These are phyloP conservation scores for Orchestes rusci DNA, from an alignment of 2,888 invertebrate species.

Conservation along the genomic window DNA sequence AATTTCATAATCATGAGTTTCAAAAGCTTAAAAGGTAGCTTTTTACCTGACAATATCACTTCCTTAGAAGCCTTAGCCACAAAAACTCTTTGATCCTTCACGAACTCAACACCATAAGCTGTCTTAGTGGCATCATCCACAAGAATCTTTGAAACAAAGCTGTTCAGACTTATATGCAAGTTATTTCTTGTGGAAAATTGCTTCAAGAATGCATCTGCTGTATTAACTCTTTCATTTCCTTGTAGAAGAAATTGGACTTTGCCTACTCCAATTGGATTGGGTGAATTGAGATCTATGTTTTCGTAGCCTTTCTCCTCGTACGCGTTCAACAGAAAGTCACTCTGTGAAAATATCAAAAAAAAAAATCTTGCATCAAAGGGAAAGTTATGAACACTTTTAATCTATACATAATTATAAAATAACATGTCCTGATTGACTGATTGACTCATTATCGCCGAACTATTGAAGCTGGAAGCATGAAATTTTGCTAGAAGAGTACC, in stretches of 20 bases:
- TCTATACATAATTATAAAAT: too few relatives aligned
- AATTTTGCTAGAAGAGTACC: too few relatives aligned
- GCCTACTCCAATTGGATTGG: conserved; percentile 1
- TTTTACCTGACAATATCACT: conserved; percentile 17
- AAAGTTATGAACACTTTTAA: too few relatives aligned
- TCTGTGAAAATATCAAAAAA: too few relatives aligned
- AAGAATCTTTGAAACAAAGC: conserved; percentile 11
- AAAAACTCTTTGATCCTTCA: conserved; percentile 7
- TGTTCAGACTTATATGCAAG: conserved; percentile 9
- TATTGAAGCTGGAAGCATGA: too few relatives aligned
- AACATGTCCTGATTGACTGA: too few relatives aligned
- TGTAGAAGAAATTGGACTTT: conserved; percentile 3
- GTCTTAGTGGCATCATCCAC: not conserved
- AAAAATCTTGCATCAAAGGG: too few relatives aligned
- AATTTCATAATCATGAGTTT: too few relatives aligned
- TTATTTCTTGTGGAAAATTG: conserved; percentile 4
- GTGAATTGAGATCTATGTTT: conserved; percentile 8
- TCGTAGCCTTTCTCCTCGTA: conserved; percentile 7
- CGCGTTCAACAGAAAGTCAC: not conserved
- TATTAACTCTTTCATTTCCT: conserved; percentile 9
- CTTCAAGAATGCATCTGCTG: conserved; percentile 8
- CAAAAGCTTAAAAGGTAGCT: too few relatives aligned
- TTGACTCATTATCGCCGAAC: too few relatives aligned
- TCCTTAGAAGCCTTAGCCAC: conserved; percentile 9
- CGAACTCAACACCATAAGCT: conserved; percentile 13